Conservation (phyloP, 2,113 vertebrate species). For the Pogonocichla stellata region DNA sequence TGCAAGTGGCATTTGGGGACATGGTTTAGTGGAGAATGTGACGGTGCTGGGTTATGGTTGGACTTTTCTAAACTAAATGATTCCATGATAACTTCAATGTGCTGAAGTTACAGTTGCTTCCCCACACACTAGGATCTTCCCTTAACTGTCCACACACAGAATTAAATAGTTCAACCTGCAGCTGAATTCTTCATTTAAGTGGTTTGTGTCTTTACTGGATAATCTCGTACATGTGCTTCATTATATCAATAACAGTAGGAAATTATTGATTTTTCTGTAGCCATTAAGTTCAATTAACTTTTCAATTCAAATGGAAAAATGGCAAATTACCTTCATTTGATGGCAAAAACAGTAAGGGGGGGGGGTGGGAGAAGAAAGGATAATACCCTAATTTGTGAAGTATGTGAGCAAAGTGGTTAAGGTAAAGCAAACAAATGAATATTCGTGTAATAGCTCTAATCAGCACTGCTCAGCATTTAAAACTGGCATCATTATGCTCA, state of each 20-base stretch:
- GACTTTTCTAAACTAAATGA: background rate
- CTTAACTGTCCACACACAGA: constrained; percentile 18
- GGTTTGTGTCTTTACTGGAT: constrained; percentile 65
- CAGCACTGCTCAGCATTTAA: background rate
- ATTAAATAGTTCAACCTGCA: constrained; percentile 51
- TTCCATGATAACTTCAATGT: background rate
- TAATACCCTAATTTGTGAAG: constrained; percentile 66
- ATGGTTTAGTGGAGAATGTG: background rate
- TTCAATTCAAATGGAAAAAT: constrained; percentile 73
- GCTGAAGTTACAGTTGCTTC: background rate
- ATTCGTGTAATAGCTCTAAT: constrained; percentile 1
- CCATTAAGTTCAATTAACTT: constrained; percentile 80
- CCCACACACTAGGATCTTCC: constrained; percentile 7
- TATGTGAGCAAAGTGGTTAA: constrained; percentile 19
- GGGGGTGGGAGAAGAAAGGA: background rate
- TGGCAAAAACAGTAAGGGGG: constrained; percentile 58
- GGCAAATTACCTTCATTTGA: constrained; percentile 66
- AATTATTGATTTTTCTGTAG: constrained; percentile 78
- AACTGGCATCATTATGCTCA: constrained; percentile 37
- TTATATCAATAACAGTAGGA: constrained; percentile 75
- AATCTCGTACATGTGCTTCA: constrained; percentile 59
- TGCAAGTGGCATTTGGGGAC: background rate
- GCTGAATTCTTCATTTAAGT: constrained; percentile 70
- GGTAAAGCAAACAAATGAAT: constrained; percentile 33
- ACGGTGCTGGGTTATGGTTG: background rate